A percentile compares a stretch with the other conserved stretches of the same genome.
Evolutionary conservation across 2,888 invertebrate species (phyloP).

Genomic region (Helleia helle): DNA sequence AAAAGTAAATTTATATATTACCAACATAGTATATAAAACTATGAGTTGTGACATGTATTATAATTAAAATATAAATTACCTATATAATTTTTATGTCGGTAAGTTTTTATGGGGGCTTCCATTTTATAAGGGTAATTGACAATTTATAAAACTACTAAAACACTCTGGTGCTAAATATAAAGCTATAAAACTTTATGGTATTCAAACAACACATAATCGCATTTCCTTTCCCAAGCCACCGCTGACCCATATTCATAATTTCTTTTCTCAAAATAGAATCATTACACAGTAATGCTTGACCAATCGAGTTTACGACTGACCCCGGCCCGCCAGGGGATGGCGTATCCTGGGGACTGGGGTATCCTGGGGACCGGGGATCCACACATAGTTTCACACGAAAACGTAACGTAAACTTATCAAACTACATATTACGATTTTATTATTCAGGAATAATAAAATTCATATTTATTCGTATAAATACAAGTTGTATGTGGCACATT

Average conservation of each 20-base stretch:
- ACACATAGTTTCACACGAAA: slow-evolving; percentile 1
- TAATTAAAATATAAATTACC: too few species aligned
- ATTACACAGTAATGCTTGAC: slow-evolving; percentile 58
- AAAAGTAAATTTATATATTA: too few species aligned
- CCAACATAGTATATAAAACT: too few species aligned
- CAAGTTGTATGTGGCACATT: too few species aligned
- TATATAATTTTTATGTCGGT: too few species aligned
- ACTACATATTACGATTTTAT: background rate
- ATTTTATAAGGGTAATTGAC: too few species aligned
- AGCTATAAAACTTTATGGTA: slow-evolving; percentile 4
- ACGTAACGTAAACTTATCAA: background rate
- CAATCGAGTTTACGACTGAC: slow-evolving; percentile 57
- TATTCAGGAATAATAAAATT: slow-evolving; percentile 4
- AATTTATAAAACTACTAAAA: too few species aligned
- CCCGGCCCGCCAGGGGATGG: slow-evolving; percentile 17
- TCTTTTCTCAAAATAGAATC: slow-evolving; percentile 40
- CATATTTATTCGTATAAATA: too few species aligned
- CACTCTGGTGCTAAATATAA: too few species aligned
- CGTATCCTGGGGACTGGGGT: background rate
- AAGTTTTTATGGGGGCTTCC: too few species aligned
- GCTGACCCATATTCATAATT: slow-evolving; percentile 55
- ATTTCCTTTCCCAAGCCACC: slow-evolving; percentile 62
- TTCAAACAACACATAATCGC: slow-evolving; percentile 3
- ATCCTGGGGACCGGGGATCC: too few species aligned
- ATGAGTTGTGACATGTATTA: too few species aligned